Conservation (phyloP, 2,113 vertebrate genomes). For the Apodemus speciosus region DNA sequence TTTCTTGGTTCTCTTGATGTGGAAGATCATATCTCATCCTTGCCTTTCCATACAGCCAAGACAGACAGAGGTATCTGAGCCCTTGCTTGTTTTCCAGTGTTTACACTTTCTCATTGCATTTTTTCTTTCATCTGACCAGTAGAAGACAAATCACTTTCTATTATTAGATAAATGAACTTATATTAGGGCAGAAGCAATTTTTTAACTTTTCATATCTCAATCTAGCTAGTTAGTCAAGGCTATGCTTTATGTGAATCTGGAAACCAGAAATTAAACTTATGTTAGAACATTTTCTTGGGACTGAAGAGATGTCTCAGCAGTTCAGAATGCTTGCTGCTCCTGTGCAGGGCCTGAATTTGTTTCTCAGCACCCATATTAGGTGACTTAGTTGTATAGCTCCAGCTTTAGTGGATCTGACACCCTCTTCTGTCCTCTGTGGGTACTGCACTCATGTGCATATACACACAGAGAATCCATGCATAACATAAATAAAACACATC, state of each 20-base stretch:
- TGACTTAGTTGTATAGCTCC: background rate
- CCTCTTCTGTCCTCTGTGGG: background rate
- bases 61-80: background rate
- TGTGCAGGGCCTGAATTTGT: background rate
- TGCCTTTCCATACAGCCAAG: background rate
- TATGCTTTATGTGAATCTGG: constrained; percentile 12
- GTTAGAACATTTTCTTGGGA: background rate
- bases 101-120: background rate
- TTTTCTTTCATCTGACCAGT: background rate
- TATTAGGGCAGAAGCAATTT: background rate
- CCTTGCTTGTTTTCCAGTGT: background rate
- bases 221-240: background rate
- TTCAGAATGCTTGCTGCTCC: too few species aligned
- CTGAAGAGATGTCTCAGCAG: background rate
- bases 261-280: background rate
- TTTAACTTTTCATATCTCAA: background rate
- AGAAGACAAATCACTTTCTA: background rate
- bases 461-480: background rate
- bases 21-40: background rate
- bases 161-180: background rate
- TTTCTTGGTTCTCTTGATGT: background rate
- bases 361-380: background rate
- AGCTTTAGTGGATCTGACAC: background rate
- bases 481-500: background rate
- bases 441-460: background rate